Conservation (phyloP, 1,140 invertebrate genomes). For the Bombus vancouverensis region DNA sequence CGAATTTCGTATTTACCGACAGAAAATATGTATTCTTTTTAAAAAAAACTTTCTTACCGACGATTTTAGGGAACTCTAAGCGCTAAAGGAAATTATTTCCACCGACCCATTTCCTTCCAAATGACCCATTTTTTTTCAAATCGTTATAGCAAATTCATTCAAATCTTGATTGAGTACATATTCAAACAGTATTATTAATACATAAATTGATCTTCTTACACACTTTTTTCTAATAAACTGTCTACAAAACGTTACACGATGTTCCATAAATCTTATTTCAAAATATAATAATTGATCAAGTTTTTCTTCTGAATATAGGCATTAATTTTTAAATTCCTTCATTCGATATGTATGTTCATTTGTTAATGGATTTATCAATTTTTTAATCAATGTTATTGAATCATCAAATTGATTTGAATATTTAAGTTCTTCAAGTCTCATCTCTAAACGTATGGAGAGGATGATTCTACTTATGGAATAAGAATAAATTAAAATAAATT, state of each 20-base stretch:
- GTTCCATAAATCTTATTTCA: not conserved
- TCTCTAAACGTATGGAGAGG: too few relatives aligned
- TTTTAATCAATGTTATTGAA: not conserved
- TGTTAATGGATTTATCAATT: too few relatives aligned
- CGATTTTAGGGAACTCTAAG: not conserved
- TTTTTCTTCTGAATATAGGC: not conserved
- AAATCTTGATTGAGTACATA: not conserved
- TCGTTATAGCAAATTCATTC: not conserved
- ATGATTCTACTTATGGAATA: too few relatives aligned
- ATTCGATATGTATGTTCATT: not conserved
- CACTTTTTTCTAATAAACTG: too few relatives aligned
- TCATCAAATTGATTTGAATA: too few relatives aligned
- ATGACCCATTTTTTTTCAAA: not conserved
- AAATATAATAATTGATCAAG: not conserved
- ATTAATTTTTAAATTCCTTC: not conserved
- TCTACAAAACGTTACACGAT: too few relatives aligned
- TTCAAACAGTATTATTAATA: too few relatives aligned
- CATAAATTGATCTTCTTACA: too few relatives aligned
- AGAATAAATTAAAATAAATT: too few relatives aligned
- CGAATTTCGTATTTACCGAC: conserved; percentile 7
- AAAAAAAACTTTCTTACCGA: conserved; percentile 3
- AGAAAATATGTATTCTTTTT: not conserved
- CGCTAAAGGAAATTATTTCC: too few relatives aligned
- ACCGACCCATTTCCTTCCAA: not conserved
- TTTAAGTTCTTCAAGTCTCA: too few relatives aligned